phyloP scores from a whole-genome alignment of 2,797 vertebrate genomes.

The Poeciliopsis gracilis region DNA sequence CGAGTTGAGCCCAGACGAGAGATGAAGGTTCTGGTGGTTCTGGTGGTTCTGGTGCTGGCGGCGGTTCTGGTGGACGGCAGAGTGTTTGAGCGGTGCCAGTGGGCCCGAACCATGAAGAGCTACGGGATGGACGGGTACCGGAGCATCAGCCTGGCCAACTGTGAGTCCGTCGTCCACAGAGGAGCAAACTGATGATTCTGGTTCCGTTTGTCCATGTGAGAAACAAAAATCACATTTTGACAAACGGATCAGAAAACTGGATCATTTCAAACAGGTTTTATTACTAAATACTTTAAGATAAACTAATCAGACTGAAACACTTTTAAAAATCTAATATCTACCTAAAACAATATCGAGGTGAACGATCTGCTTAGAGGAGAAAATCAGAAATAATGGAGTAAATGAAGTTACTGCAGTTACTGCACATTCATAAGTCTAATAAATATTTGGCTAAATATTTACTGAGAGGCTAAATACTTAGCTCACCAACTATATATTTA shows the following conservation, averaged over 20 bases:
- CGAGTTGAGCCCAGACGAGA: not conserved
- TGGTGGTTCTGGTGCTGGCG: constrained; percentile 61
- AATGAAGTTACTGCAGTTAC: not conserved
- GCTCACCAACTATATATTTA: no score
- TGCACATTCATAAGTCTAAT: not conserved
- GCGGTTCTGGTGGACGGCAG: constrained; percentile 38
- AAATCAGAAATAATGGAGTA: not conserved
- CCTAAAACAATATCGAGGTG: no score
- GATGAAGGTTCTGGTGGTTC: constrained; percentile 56
- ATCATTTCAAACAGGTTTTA: not conserved
- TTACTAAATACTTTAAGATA: not conserved
- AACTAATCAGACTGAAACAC: not conserved
- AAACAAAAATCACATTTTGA: not conserved
- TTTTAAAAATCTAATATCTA: no score
- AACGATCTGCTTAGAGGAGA: not conserved
- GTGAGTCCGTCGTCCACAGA: constrained; percentile 56
- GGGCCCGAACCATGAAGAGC: constrained; percentile 58
- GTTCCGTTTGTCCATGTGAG: not conserved
- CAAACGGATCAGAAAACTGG: not conserved
- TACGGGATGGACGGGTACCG: constrained; percentile 66
- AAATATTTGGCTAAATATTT: no score
- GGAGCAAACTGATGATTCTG: no score
- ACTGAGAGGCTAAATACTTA: no score
- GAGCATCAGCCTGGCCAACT: constrained; percentile 70
- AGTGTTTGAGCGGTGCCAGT: constrained; percentile 66